phyloP scores from a whole-genome alignment of 2,113 vertebrate species.

The Erythrocercus mccallii region DNA sequence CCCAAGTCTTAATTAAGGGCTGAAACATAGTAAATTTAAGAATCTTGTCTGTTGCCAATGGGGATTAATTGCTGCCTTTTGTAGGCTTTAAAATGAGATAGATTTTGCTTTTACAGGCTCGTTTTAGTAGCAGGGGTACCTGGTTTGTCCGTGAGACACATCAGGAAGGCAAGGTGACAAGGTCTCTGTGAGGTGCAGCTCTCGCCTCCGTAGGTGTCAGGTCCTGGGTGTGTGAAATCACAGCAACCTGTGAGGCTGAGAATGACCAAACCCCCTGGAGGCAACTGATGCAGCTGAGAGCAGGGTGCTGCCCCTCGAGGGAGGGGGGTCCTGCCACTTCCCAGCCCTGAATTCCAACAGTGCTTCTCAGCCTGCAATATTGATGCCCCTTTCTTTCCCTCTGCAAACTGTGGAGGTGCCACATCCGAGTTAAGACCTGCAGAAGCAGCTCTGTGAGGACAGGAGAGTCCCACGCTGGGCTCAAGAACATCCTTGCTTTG shows the following conservation, averaged over 20 bases:
- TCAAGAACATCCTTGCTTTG: neutral
- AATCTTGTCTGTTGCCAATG: neutral
- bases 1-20: neutral
- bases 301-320: neutral
- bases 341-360: neutral
- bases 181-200: neutral
- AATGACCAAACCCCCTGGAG: neutral
- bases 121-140: neutral
- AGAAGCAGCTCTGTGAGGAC: neutral
- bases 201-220: neutral
- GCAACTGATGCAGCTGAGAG: neutral
- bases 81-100: neutral
- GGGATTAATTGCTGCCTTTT: neutral
- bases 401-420: neutral
- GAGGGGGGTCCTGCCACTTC: neutral
- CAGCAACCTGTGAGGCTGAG: neutral
- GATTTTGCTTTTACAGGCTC: neutral
- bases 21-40: neutral
- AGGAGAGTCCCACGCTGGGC: accelerated
- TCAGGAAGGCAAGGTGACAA: neutral
- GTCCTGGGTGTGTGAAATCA: accelerated
- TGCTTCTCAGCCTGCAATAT: neutral
- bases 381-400: neutral
- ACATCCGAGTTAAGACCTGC: neutral
- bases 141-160: neutral